Conservation (phyloP, 2,888 invertebrate genomes). For the Andrena haemorrhoa region DNA sequence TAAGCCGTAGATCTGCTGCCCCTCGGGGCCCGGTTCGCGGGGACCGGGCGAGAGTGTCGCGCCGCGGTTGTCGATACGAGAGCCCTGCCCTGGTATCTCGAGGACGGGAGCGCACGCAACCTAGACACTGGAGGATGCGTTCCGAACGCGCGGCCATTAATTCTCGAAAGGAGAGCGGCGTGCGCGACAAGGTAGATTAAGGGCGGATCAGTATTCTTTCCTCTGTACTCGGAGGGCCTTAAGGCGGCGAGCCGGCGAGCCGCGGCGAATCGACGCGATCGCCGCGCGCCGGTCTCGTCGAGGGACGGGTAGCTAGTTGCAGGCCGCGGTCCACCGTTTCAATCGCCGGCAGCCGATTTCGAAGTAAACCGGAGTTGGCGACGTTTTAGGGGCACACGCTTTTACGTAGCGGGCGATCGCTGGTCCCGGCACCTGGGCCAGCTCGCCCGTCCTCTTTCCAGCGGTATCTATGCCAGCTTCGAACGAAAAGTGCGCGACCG, state of each 20-base stretch:
- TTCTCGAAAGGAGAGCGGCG: not conserved
- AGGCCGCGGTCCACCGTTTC: not conserved
- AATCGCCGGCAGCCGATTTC: no score
- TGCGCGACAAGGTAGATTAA: constrained; percentile 48
- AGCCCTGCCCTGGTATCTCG: not conserved
- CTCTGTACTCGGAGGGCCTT: constrained; percentile 42
- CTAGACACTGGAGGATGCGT: constrained; percentile 1
- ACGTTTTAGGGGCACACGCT: no score
- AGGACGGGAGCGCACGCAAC: not conserved
- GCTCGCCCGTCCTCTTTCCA: no score
- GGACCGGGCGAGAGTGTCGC: not conserved
- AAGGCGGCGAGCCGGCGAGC: constrained; percentile 17
- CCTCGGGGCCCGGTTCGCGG: not conserved
- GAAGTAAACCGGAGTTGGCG: no score
- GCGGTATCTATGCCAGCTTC: no score
- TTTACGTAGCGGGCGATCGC: no score
- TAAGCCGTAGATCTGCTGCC: constrained; percentile 38
- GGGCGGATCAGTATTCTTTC: constrained; percentile 61
- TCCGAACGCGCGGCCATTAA: not conserved
- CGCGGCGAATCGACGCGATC: constrained; percentile 45
- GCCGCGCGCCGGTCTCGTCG: not conserved
- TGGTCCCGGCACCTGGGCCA: no score
- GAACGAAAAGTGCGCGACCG: no score
- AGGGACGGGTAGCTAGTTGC: constrained; percentile 10
- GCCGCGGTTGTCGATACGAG: not conserved